phyloP scores from a whole-genome alignment of 2,113 vertebrate species.

The Eublepharis macularius region DNA sequence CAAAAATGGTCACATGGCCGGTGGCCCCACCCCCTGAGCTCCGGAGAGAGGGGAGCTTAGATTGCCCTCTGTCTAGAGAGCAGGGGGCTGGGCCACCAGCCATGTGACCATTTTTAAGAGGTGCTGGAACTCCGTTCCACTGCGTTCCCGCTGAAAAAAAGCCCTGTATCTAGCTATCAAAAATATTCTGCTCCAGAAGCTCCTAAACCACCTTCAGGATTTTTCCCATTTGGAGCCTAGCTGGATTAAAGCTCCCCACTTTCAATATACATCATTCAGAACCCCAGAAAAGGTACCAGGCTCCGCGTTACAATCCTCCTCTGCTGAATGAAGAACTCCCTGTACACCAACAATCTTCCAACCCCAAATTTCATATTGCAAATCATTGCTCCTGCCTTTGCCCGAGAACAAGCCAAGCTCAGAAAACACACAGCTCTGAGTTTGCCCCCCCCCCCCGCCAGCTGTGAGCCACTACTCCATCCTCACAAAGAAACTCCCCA shows the following conservation, averaged over 20 bases:
- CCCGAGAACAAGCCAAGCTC: constrained; percentile 45
- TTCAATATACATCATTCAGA: background rate
- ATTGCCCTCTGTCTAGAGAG: no score
- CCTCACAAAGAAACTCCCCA: constrained; percentile 64
- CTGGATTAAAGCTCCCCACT: background rate
- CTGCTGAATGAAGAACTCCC: background rate
- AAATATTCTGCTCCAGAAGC: background rate
- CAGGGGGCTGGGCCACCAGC: no score
- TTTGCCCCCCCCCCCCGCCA: constrained; percentile 37
- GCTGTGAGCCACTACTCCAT: constrained; percentile 23
- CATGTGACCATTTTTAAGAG: no score
- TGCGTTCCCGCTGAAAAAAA: no score
- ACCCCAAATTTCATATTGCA: background rate
- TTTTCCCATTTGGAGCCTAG: background rate
- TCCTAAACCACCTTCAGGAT: no score
- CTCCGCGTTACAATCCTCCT: background rate
- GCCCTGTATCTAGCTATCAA: background rate
- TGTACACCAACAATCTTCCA: constrained; percentile 24
- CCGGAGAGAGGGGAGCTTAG: no score
- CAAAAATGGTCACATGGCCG: no score
- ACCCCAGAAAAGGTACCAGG: background rate
- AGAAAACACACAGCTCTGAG: constrained; percentile 48
- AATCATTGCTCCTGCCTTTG: constrained; percentile 27
- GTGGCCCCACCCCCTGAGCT: no score
- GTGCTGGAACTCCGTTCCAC: no score